Evolutionary conservation across 2,888 invertebrate species (phyloP).

Genomic region (Hecatera dysodea): DNA sequence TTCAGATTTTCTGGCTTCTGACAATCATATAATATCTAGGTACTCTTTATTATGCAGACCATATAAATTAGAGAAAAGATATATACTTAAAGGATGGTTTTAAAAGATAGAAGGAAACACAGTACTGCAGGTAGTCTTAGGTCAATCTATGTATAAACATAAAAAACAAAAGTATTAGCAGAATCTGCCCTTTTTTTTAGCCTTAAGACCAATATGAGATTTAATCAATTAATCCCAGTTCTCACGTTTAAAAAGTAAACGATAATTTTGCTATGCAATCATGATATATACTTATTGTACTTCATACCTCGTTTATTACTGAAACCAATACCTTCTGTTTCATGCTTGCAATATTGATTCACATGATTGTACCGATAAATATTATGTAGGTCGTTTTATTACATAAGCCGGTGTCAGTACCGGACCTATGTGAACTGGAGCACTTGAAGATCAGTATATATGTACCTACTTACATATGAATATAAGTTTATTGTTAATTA

Average conservation of each 20-base stretch:
- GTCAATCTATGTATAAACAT: too few relatives aligned
- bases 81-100: too few relatives aligned
- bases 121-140: too few relatives aligned
- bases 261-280: constrained; percentile 25
- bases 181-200: background rate
- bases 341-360: constrained; percentile 23
- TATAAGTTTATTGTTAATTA: constrained; percentile 37
- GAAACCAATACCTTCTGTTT: constrained; percentile 9
- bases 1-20: too few relatives aligned
- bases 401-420: constrained; percentile 50
- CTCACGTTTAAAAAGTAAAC: constrained; percentile 16
- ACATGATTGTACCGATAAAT: constrained; percentile 46
- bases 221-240: background rate
- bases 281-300: constrained; percentile 6
- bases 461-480: constrained; percentile 18
- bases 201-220: constrained; percentile 1
- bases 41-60: too few relatives aligned
- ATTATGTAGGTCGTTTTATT: constrained; percentile 47
- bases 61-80: too few relatives aligned
- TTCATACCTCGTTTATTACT: constrained; percentile 14
- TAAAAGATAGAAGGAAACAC: too few relatives aligned
- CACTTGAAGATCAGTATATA: constrained; percentile 26
- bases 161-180: background rate
- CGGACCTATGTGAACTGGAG: constrained; percentile 49
- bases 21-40: too few relatives aligned